phyloP scores from a whole-genome alignment of 2,113 vertebrate genomes.

The Chaenogobius annularis region DNA sequence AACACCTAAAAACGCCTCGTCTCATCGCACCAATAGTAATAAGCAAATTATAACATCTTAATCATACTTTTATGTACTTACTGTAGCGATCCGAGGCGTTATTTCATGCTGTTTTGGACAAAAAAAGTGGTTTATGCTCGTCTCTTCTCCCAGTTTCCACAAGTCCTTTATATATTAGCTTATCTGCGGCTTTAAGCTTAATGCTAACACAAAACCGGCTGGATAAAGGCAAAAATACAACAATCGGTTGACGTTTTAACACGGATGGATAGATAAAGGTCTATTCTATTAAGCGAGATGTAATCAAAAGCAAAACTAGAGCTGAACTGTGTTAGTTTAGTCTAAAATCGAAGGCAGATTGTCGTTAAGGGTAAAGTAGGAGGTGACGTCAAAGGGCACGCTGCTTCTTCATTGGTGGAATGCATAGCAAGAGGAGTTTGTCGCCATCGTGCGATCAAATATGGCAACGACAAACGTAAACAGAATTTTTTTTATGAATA shows the following conservation, averaged over 20 bases:
- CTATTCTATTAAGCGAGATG: rapidly evolving
- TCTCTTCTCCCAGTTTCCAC: neutral
- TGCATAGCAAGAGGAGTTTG: neutral
- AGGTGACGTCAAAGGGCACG: conserved; percentile 44
- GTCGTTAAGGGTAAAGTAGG: conserved; percentile 30
- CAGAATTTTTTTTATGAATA: too few relatives aligned
- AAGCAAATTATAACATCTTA: neutral
- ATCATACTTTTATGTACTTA: neutral
- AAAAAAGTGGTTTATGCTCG: neutral
- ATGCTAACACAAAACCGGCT: conserved; percentile 10
- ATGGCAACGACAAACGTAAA: neutral
- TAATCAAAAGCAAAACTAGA: neutral
- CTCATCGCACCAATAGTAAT: neutral
- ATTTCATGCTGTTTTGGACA: conserved; percentile 13
- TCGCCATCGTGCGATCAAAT: neutral
- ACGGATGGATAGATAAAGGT: rapidly evolving
- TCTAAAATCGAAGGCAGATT: conserved; percentile 10
- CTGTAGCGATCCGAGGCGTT: neutral
- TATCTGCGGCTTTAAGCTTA: conserved; percentile 17
- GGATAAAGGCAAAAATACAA: neutral
- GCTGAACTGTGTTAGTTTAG: neutral
- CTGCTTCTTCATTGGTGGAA: conserved; percentile 31
- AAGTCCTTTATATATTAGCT: neutral
- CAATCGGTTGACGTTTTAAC: neutral
- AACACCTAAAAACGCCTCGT: neutral